phyloP scores from a whole-genome alignment of 2,888 invertebrate species.

The Sepioteuthis lessoniana region DNA sequence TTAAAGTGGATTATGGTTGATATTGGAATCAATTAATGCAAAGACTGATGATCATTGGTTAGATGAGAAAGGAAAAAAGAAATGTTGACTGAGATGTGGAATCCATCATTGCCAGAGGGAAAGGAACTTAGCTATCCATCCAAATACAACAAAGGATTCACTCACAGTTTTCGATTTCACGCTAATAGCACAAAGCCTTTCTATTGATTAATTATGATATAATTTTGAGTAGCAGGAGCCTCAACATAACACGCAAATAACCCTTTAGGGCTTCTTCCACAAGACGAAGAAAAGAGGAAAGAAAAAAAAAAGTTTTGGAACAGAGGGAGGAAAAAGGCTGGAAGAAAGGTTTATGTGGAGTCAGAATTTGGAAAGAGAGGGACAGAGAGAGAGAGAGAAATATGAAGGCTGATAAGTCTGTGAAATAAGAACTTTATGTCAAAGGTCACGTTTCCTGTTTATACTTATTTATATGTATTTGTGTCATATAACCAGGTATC shows the following conservation, averaged over 20 bases:
- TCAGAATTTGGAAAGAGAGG: neutral
- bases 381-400: neutral
- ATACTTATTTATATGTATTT: neutral
- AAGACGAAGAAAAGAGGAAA: neutral
- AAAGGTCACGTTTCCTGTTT: neutral
- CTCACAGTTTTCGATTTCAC: neutral
- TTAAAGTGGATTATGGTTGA: constrained; percentile 6
- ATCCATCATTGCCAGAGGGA: neutral
- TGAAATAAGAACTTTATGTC: neutral
- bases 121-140: neutral
- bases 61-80: neutral
- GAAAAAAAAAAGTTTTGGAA: neutral
- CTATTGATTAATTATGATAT: constrained; percentile 18
- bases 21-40: neutral
- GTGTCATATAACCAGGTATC: neutral
- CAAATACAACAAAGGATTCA: neutral
- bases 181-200: neutral
- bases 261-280: neutral
- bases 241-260: neutral
- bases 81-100: neutral
- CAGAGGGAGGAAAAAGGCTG: neutral
- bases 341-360: neutral
- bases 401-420: neutral
- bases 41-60: neutral
- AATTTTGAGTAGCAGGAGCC: neutral